Conservation (phyloP, 2,797 vertebrate genomes). For the Acanthurus tractus region DNA sequence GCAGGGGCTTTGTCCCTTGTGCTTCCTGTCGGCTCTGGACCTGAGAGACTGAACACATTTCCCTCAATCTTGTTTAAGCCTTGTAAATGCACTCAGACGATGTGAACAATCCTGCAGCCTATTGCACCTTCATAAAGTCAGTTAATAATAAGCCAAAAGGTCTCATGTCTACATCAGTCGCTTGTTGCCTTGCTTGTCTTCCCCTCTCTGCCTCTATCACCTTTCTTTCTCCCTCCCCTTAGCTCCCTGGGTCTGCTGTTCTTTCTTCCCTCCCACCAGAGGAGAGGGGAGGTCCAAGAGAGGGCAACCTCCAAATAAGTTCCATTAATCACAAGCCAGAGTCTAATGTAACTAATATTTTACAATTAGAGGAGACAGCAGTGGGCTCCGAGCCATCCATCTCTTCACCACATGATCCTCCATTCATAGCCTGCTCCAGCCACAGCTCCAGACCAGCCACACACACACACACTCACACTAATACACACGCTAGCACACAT, state of each 20-base stretch:
- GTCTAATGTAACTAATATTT: slow-evolving; percentile 99
- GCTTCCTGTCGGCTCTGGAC: no score
- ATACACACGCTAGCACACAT: slow-evolving; percentile 6
- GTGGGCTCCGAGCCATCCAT: slow-evolving; percentile 95
- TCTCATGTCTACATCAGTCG: slow-evolving; percentile 58
- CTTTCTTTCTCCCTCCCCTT: slow-evolving; percentile 53
- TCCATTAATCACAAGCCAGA: slow-evolving; percentile 99
- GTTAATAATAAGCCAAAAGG: slow-evolving; percentile 64
- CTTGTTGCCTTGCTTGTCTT: slow-evolving; percentile 50
- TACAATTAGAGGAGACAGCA: slow-evolving; percentile 99
- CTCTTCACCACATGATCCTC: slow-evolving; percentile 95
- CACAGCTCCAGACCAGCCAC: slow-evolving; percentile 79
- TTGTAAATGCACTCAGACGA: slow-evolving; percentile 44
- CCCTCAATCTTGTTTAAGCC: slow-evolving; percentile 37
- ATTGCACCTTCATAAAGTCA: slow-evolving; percentile 49
- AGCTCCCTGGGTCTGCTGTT: slow-evolving; percentile 75
- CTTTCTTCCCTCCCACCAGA: slow-evolving; percentile 71
- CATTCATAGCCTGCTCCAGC: slow-evolving; percentile 91
- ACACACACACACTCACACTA: slow-evolving; percentile 9
- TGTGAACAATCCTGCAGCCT: slow-evolving; percentile 24
- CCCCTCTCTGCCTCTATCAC: slow-evolving; percentile 34
- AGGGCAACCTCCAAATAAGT: slow-evolving; percentile 99
- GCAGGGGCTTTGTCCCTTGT: no score
- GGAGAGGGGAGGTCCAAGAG: slow-evolving; percentile 80
- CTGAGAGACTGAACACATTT: slow-evolving; percentile 24